Evolutionary conservation across 2,888 invertebrate species (phyloP).

Genomic region (Brachylomia viminalis): DNA sequence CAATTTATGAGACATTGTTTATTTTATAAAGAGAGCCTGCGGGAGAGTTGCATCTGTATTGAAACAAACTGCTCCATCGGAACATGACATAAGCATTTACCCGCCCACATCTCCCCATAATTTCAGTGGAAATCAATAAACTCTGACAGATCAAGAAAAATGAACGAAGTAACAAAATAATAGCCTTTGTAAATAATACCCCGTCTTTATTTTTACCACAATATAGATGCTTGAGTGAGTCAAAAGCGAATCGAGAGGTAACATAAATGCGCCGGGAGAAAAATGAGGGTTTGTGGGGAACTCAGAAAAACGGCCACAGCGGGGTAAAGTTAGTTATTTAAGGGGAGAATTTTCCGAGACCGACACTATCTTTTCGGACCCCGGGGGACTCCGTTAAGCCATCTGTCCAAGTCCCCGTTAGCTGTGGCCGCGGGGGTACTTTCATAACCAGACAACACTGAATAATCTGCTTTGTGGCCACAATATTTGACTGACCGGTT

Average conservation of each 20-base stretch:
- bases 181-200: slow-evolving; percentile 30
- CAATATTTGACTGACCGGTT: too few species aligned
- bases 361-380: slow-evolving; percentile 29
- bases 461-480: slow-evolving; percentile 44
- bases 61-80: background rate
- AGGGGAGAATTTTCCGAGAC: slow-evolving; percentile 15
- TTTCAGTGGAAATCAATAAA: slow-evolving; percentile 16
- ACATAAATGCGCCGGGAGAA: slow-evolving; percentile 39
- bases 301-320: slow-evolving; percentile 13
- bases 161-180: slow-evolving; percentile 19
- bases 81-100: slow-evolving; percentile 11
- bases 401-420: slow-evolving; percentile 30
- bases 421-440: slow-evolving; percentile 20
- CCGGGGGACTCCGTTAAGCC: slow-evolving; percentile 36
- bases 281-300: slow-evolving; percentile 35
- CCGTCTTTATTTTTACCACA: slow-evolving; percentile 12
- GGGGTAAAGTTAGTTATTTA: slow-evolving; percentile 25
- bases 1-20: slow-evolving; percentile 40
- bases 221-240: slow-evolving; percentile 12
- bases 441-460: slow-evolving; percentile 25
- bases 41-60: slow-evolving; percentile 9
- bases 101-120: slow-evolving; percentile 23
- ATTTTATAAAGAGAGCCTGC: slow-evolving; percentile 25
- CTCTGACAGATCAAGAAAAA: slow-evolving; percentile 17
- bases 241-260: slow-evolving; percentile 22